phyloP scores from a whole-genome alignment of 2,888 invertebrate species.

The Leptopilina drosophilae region DNA sequence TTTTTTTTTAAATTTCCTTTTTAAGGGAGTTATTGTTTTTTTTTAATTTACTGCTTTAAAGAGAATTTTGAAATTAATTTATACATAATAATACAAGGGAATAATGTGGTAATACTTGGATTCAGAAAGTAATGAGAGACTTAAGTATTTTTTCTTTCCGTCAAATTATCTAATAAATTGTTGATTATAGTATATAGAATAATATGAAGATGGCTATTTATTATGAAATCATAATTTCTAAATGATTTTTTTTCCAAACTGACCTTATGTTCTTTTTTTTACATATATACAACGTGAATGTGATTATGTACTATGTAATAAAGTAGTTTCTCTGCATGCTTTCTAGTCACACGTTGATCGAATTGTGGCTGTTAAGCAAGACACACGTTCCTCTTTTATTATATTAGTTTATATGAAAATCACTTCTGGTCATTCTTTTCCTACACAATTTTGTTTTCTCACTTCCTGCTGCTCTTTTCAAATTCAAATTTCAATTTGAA shows the following conservation, averaged over 20 bases:
- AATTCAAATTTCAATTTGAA: background rate
- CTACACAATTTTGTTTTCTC: slow-evolving; percentile 16
- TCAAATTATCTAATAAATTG: background rate
- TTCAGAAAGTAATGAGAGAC: too few species aligned
- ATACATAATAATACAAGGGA: background rate
- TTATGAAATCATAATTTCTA: slow-evolving; percentile 31
- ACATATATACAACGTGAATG: background rate
- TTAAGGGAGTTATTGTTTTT: too few species aligned
- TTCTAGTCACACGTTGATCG: slow-evolving; percentile 71
- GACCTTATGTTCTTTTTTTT: slow-evolving; percentile 22
- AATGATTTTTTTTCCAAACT: slow-evolving; percentile 17
- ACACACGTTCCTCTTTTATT: slow-evolving; percentile 48
- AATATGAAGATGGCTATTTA: slow-evolving; percentile 1
- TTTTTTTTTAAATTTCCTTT: too few species aligned
- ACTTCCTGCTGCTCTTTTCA: slow-evolving; percentile 21
- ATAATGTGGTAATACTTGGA: background rate
- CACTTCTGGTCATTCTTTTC: slow-evolving; percentile 24
- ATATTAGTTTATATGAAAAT: slow-evolving; percentile 49
- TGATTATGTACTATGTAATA: slow-evolving; percentile 50
- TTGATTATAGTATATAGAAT: slow-evolving; percentile 4
- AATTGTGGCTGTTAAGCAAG: slow-evolving; percentile 57
- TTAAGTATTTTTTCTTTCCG: background rate
- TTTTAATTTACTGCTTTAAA: too few species aligned
- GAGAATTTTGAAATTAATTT: background rate
- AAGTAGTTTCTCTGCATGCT: slow-evolving; percentile 73